These are phyloP conservation scores for Platysternon megacephalum DNA, from an alignment of 2,113 vertebrate species.

Conservation along the genomic window DNA sequence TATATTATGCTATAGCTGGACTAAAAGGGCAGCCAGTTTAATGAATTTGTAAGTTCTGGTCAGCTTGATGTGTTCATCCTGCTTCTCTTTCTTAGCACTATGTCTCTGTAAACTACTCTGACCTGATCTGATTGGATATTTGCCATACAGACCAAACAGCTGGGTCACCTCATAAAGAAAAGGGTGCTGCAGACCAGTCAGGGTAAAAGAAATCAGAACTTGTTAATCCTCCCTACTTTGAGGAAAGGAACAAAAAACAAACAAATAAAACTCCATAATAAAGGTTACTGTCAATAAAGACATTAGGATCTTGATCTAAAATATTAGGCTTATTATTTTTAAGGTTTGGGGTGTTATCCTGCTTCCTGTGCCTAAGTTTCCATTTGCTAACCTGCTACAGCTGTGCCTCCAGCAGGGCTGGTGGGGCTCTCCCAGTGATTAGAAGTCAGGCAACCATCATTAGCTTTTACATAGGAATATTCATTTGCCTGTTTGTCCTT, in stretches of 20 bases:
- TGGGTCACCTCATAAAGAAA: neutral
- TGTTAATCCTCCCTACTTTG: neutral
- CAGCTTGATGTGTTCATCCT: neutral
- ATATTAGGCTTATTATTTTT: neutral
- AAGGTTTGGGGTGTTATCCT: neutral
- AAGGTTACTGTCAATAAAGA: neutral
- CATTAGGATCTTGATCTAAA: neutral
- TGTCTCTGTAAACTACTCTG: neutral
- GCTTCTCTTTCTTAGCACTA: neutral
- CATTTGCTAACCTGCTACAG: constrained; percentile 31
- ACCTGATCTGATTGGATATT: neutral
- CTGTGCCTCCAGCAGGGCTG: constrained; percentile 20
- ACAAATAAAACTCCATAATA: too few relatives aligned
- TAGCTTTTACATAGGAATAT: constrained; percentile 29
- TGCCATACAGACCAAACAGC: neutral
- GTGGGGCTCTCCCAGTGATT: neutral
- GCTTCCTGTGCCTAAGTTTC: neutral
- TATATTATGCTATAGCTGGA: rapidly evolving
- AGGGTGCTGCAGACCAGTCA: neutral
- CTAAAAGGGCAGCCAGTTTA: neutral
- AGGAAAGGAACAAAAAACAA: neutral
- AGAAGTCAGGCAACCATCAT: constrained; percentile 48
- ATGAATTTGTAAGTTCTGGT: neutral
- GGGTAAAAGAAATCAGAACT: neutral
- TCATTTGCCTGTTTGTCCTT: constrained; percentile 42